Percentiles rank a stretch among this genome's conserved stretches.
Conservation (phyloP, 2,797 vertebrate genomes). For the Diplodus sargus region DNA sequence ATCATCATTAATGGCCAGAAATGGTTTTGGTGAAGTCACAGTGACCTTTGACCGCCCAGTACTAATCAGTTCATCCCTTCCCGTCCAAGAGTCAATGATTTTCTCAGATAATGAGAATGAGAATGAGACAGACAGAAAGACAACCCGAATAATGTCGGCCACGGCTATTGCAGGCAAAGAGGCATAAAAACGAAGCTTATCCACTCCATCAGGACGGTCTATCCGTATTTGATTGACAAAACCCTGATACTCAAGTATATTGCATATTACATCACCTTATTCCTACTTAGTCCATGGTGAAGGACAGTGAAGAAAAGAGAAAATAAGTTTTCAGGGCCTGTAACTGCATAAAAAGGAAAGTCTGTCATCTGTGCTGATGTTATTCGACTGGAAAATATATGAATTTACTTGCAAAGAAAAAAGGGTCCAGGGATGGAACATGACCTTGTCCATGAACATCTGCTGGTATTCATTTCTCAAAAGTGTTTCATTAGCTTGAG, state of each 20-base stretch:
- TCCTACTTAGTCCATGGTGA: too few species aligned
- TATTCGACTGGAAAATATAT: not conserved
- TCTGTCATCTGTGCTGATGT: not conserved
- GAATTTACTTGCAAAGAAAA: not conserved
- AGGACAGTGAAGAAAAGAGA: too few species aligned
- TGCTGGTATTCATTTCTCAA: not conserved
- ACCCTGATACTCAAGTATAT: not conserved
- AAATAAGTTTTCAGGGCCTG: not conserved
- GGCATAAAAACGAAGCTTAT: not conserved
- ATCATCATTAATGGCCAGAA: too few species aligned
- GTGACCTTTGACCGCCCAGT: too few species aligned
- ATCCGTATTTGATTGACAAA: not conserved
- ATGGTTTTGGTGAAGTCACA: too few species aligned
- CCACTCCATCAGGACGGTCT: not conserved
- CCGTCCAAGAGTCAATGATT: too few species aligned
- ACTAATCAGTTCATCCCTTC: too few species aligned
- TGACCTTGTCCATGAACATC: not conserved
- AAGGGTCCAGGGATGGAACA: not conserved
- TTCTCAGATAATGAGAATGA: too few species aligned
- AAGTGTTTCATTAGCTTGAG: not conserved
- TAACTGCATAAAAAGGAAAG: constrained; percentile 1
- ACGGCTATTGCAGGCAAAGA: too few species aligned
- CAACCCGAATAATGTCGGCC: not conserved
- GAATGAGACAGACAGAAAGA: not conserved
- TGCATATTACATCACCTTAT: too few species aligned